Evolutionary conservation across 2,113 vertebrate genomes (phyloP).

Genomic region (Sterna hirundo): DNA sequence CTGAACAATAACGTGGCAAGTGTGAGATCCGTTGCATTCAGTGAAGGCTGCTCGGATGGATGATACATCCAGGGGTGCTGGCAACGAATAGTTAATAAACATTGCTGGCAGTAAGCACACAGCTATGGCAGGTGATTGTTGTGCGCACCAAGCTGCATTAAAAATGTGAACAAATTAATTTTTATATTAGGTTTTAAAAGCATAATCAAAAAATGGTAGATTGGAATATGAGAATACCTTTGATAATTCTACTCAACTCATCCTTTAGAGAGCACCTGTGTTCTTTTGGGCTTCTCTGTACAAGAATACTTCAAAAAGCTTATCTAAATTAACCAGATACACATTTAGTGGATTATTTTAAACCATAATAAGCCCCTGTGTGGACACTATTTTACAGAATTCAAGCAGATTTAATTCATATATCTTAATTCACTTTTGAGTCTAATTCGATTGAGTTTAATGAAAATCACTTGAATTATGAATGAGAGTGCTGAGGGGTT

Average conservation of each 20-base stretch:
- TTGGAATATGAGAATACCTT: not conserved
- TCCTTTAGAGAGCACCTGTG: not conserved
- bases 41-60: accelerated
- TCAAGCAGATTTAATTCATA: not conserved
- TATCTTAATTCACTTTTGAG: not conserved
- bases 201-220: not conserved
- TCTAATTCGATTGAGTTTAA: slow-evolving; percentile 13
- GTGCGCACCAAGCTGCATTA: not conserved
- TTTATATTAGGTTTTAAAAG: not conserved
- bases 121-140: not conserved
- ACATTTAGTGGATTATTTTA: not conserved
- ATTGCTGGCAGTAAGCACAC: not conserved
- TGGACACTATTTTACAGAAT: not conserved
- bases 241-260: not conserved
- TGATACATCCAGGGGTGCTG: no score
- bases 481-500: not conserved
- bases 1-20: accelerated
- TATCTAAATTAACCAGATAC: not conserved
- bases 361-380: not conserved
- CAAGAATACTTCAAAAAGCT: not conserved
- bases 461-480: not conserved
- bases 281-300: not conserved
- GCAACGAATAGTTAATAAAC: not conserved
- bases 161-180: not conserved
- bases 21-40: not conserved